These are phyloP conservation scores for Sus cebifrons DNA, from an alignment of 2,797 vertebrate species.

Conservation along the genomic window DNA sequence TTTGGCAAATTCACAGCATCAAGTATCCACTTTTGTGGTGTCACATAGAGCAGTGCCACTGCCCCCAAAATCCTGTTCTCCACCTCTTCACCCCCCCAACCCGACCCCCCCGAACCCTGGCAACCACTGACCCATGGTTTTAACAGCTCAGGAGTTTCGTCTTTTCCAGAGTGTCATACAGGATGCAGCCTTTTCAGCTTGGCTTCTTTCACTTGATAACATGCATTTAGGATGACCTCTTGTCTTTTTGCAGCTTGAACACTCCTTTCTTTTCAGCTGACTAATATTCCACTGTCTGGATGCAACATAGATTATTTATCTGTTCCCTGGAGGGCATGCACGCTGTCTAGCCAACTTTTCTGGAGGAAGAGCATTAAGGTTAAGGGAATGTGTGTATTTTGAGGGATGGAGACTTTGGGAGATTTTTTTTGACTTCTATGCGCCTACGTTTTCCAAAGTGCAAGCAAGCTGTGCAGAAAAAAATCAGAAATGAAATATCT, in stretches of 20 bases:
- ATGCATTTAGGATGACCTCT: accelerated
- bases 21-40: accelerated
- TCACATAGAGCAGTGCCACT: neutral
- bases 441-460: neutral
- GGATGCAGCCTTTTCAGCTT: accelerated
- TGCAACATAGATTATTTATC: accelerated
- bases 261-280: neutral
- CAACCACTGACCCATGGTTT: neutral
- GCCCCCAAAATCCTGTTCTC: neutral
- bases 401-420: too few species aligned
- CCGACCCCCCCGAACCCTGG: accelerated
- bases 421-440: too few species aligned
- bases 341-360: accelerated
- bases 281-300: accelerated
- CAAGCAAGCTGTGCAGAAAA: neutral
- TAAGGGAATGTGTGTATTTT: neutral
- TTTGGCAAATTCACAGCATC: neutral
- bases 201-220: too few species aligned
- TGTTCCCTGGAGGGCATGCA: accelerated
- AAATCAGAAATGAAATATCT: neutral
- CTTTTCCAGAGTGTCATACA: neutral
- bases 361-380: accelerated
- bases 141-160: accelerated
- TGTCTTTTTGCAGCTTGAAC: neutral
- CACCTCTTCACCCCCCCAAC: too few species aligned